Percentiles rank a stretch among this genome's conserved stretches.
Evolutionary conservation across 2,113 vertebrate genomes (phyloP).

Genomic region (Montifringilla adamsi): DNA sequence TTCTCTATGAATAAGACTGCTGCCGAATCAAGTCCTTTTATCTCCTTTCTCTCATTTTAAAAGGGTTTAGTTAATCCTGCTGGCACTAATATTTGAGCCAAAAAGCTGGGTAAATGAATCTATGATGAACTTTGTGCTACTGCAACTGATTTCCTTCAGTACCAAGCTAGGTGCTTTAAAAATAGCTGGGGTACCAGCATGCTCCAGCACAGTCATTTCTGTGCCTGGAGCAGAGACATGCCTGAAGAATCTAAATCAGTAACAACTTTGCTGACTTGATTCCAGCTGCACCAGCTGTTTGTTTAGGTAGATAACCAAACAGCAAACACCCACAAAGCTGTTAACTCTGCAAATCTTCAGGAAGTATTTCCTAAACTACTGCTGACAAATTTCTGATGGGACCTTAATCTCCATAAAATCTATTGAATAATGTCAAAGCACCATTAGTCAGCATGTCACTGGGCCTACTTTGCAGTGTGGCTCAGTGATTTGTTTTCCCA

Average conservation of each 20-base stretch:
- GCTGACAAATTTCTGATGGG: slow-evolving; percentile 42
- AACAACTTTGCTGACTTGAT: slow-evolving; percentile 2
- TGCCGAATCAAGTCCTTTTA: slow-evolving; percentile 21
- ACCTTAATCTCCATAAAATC: slow-evolving; percentile 16
- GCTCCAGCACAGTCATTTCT: not conserved
- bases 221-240: not conserved
- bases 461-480: not conserved
- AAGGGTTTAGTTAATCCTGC: slow-evolving; percentile 11
- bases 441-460: slow-evolving; percentile 40
- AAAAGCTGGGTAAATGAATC: not conserved
- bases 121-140: not conserved
- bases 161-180: not conserved
- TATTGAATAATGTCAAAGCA: slow-evolving; percentile 28
- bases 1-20: not conserved
- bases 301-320: slow-evolving; percentile 13
- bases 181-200: not conserved
- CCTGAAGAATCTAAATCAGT: not conserved
- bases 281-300: slow-evolving; percentile 53
- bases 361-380: slow-evolving; percentile 42
- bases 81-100: not conserved
- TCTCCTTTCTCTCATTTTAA: not conserved
- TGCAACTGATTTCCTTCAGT: not conserved
- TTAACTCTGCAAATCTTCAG: slow-evolving; percentile 51
- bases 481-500: not conserved
- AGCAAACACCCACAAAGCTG: slow-evolving; percentile 25